phyloP scores from a whole-genome alignment of 1,140 invertebrate species.

The Diplogasteroides magnus region DNA sequence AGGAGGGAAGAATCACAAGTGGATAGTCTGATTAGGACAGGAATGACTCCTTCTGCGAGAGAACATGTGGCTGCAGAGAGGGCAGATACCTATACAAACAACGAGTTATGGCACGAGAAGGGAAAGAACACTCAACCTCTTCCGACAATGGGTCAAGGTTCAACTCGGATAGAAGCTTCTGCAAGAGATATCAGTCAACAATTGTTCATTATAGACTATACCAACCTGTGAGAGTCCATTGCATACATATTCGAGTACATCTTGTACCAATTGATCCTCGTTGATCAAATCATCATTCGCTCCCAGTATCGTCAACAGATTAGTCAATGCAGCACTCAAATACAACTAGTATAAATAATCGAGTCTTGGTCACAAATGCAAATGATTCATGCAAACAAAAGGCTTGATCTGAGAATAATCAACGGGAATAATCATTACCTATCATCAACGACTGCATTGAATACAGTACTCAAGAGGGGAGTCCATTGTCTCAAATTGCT shows the following conservation, averaged over 20 bases:
- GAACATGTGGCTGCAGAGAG: background rate
- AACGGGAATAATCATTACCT: background rate
- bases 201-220: too few relatives aligned
- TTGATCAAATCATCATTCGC: constrained; percentile 14
- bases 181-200: too few relatives aligned
- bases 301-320: constrained; percentile 11
- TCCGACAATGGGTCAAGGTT: background rate
- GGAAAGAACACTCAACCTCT: too few relatives aligned
- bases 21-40: background rate
- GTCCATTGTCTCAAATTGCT: constrained; percentile 6
- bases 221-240: background rate
- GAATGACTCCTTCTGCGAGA: background rate
- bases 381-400: background rate
- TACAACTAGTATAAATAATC: too few relatives aligned
- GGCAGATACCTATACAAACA: background rate
- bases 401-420: too few relatives aligned
- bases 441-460: constrained; percentile 10
- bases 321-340: constrained; percentile 11
- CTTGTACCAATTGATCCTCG: constrained; percentile 8
- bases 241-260: constrained; percentile 14
- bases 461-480: constrained; percentile 2
- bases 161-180: background rate
- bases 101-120: background rate
- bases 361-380: background rate
- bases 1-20: background rate